Evolutionary conservation across 2,113 vertebrate species (phyloP).

Genomic region (Amphiprion percula): DNA sequence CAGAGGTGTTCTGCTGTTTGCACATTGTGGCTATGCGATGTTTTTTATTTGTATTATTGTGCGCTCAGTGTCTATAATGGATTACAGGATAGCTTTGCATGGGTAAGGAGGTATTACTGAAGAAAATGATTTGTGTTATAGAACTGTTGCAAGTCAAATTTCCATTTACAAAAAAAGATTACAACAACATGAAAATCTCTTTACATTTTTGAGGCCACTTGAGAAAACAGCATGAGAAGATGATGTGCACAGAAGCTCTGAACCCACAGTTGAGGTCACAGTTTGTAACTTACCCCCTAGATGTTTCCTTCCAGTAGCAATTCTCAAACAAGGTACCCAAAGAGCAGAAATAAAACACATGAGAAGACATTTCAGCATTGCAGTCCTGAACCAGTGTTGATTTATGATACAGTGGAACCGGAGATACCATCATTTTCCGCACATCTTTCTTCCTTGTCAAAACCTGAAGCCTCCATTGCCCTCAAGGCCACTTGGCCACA

Average conservation of each 20-base stretch:
- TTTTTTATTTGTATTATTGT: neutral
- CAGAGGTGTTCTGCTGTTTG: neutral
- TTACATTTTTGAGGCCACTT: neutral
- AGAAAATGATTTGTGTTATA: neutral
- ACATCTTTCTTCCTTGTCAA: neutral
- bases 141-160: neutral
- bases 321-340: neutral
- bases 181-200: neutral
- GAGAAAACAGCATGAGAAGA: neutral
- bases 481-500: neutral
- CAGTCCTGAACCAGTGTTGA: neutral
- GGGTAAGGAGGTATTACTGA: neutral
- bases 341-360: neutral
- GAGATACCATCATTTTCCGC: neutral
- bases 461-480: neutral
- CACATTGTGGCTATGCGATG: neutral
- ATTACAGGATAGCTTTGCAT: neutral
- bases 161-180: neutral
- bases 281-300: neutral
- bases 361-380: neutral
- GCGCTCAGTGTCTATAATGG: neutral
- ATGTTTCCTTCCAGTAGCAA: too few relatives aligned
- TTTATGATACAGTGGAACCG: neutral
- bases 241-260: too few relatives aligned
- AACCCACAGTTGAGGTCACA: too few relatives aligned